Conservation (phyloP, 2,797 vertebrate species). For the Notamacropus eugenii region DNA sequence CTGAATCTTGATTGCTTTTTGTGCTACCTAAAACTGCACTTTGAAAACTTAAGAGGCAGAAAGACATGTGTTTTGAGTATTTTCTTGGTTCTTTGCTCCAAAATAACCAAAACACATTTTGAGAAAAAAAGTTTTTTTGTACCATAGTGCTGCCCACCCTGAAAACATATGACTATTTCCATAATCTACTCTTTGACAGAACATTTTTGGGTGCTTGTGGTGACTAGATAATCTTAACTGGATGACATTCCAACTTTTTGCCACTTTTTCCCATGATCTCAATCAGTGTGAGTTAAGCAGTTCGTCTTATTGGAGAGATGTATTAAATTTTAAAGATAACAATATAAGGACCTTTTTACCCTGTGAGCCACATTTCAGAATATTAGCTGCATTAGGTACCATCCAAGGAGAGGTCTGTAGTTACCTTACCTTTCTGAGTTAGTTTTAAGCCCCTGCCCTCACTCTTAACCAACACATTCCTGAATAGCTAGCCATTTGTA, state of each 20-base stretch:
- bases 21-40: neutral
- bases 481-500: neutral
- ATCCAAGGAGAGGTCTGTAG: neutral
- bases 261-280: neutral
- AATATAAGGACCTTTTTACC: slow-evolving; percentile 16
- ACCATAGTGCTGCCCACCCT: neutral
- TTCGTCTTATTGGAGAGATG: neutral
- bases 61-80: neutral
- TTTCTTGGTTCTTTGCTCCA: neutral
- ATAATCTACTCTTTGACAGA: neutral
- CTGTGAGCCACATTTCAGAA: slow-evolving; percentile 3
- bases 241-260: neutral
- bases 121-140: neutral
- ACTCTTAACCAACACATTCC: neutral
- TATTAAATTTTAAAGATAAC: slow-evolving; percentile 42
- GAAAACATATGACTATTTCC: neutral
- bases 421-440: slow-evolving; percentile 23
- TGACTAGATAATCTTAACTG: slow-evolving; percentile 4
- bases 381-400: slow-evolving; percentile 11
- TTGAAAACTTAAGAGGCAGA: slow-evolving; percentile 31
- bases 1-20: neutral
- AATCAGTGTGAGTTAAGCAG: slow-evolving; percentile 35
- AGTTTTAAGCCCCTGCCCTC: slow-evolving; percentile 8
- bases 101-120: neutral
- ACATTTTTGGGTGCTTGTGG: slow-evolving; percentile 9